Conservation (phyloP, 2,113 vertebrate genomes). For the Oncorhynchus keta region DNA sequence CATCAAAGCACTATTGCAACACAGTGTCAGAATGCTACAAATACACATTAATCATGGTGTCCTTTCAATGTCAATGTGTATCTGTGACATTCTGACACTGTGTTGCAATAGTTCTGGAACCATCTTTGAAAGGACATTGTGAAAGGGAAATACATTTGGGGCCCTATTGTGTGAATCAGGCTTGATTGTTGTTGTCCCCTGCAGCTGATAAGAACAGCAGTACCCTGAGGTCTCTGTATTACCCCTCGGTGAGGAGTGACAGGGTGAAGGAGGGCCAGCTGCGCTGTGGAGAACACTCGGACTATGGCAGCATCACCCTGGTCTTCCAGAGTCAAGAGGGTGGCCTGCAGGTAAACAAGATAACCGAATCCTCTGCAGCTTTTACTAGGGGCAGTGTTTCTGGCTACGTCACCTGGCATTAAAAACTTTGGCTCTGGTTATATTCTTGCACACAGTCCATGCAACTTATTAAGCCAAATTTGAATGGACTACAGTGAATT, state of each 20-base stretch:
- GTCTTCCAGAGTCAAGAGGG: constrained; percentile 63
- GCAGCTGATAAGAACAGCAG: constrained; percentile 56
- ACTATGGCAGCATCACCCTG: constrained; percentile 76
- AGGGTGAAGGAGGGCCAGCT: constrained; percentile 64
- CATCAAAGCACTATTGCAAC: too few species aligned
- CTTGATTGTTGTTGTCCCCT: constrained; percentile 1
- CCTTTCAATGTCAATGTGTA: too few species aligned
- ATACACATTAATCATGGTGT: too few species aligned
- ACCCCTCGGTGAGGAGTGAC: constrained; percentile 56
- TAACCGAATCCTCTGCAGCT: not conserved
- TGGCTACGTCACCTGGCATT: not conserved
- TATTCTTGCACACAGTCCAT: too few species aligned
- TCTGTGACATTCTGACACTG: too few species aligned
- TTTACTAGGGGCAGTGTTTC: not conserved
- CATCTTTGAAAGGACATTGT: too few species aligned
- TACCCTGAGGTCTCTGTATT: constrained; percentile 69
- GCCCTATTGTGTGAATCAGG: not conserved
- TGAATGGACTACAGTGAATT: too few species aligned
- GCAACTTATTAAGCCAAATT: too few species aligned
- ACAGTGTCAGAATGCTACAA: too few species aligned
- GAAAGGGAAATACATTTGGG: too few species aligned
- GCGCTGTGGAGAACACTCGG: constrained; percentile 75
- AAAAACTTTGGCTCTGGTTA: too few species aligned
- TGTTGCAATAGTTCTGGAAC: too few species aligned
- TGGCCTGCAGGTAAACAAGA: constrained; percentile 68